Evolutionary conservation across 2,888 invertebrate species (phyloP), one percentile per base, ranked within the genome.

Genomic region (Drosophila monieri): DNA sequence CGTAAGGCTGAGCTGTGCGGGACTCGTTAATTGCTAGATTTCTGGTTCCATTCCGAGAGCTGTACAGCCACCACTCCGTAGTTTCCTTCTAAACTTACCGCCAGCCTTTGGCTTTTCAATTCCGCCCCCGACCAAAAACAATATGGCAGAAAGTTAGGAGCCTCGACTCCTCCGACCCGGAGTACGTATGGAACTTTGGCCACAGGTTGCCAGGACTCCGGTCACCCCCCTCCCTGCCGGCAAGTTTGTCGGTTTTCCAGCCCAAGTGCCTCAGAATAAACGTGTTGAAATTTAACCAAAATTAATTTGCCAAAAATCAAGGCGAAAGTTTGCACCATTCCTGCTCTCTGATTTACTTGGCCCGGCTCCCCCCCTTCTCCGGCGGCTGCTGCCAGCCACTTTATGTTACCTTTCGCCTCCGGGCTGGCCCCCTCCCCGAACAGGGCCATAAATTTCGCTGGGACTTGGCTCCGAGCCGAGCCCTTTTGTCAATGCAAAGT

Each of bases 81-180:
- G 12, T 43, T 43, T 43, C 18, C 32, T 35, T 14, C 43, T 35
- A 44, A 35, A 32, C 44, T 59, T 9, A 18, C n/a, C 32, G 35
- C 25, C 58, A 32, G 32, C 18, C 14, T 23, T 32, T 23, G 61
- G 54, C 67, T 64, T 69, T 74, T 70, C 76, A 65, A 70, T 71
- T 74, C 68, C 52, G 53, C 21, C 48, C 9, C 44, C 21, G 12
- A 21, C 43, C 6, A 23, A 39, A 56, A 73, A 53, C 73, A 76
- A 78, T 78, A 73, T 62, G 78, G 70, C 76, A 80, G n/a, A 78
- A 78, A 78, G 76, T 78, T 78, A 59, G 67, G 47, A 47, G 64
- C 54, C 76, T 57, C 76, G 65, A 62, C 73, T 77, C 56, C 73
- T 73, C 43, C 43, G 57, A 48, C 67, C 68, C 48, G 49, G n/a